These are phyloP conservation scores for Meda fulgida DNA, from an alignment of 2,797 vertebrate species.

Conservation along the genomic window DNA sequence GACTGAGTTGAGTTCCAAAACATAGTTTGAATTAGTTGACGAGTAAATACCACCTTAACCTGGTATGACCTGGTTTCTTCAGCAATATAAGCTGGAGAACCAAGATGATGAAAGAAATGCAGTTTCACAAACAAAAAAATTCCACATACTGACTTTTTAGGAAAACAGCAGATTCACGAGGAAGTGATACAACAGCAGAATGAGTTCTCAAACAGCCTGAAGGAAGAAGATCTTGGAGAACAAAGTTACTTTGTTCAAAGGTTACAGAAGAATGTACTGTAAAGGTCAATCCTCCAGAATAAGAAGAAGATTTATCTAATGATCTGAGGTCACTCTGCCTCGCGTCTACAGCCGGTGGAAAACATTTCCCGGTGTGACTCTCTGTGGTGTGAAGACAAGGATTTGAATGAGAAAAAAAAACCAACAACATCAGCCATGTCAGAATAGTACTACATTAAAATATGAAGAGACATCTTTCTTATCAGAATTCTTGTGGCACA, in stretches of 20 bases:
- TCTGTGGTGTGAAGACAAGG: conserved; percentile 2
- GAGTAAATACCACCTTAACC: neutral
- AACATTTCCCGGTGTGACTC: conserved; percentile 8
- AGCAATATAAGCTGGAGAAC: neutral
- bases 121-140: neutral
- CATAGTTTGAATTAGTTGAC: neutral
- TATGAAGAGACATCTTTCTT: conserved; percentile 40
- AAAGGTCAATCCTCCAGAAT: conserved; percentile 18
- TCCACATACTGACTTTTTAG: neutral
- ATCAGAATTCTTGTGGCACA: conserved; percentile 58
- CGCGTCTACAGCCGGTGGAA: neutral
- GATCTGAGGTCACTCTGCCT: conserved; percentile 9
- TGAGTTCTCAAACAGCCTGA: neutral
- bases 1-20: neutral
- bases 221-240: neutral
- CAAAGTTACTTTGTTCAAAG: conserved; percentile 6
- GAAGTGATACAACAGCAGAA: neutral
- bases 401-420: conserved; percentile 12
- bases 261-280: neutral
- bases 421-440: neutral
- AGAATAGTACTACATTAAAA: conserved; percentile 20
- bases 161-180: conserved; percentile 9
- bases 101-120: neutral
- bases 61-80: neutral
- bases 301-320: neutral